A percentile compares a stretch with the other conserved stretches of the same genome.
Conservation (phyloP, 2,113 vertebrate genomes). For the Dasyprocta punctata region DNA sequence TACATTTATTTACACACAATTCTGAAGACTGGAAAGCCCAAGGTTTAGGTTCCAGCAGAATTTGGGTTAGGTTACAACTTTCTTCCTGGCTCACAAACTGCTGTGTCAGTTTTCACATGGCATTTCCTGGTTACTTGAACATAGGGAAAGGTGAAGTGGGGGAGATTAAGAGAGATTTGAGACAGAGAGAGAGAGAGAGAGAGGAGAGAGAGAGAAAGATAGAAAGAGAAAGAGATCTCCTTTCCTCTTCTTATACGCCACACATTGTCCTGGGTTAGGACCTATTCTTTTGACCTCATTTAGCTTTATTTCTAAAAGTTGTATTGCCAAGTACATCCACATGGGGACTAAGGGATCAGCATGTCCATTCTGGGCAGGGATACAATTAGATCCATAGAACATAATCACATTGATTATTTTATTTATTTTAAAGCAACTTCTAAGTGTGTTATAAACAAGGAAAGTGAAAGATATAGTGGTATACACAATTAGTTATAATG, state of each 20-base stretch:
- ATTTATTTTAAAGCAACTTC: not conserved
- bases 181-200: not conserved
- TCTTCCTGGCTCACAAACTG: not conserved
- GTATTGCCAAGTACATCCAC: not conserved
- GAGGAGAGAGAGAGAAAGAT: not conserved
- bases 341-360: not conserved
- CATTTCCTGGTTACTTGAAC: not conserved
- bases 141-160: not conserved
- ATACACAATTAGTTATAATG: not conserved
- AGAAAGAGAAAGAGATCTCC: not conserved
- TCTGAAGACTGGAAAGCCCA: not conserved
- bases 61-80: not conserved
- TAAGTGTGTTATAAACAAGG: not conserved
- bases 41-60: not conserved
- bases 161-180: no score
- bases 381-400: not conserved
- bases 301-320: not conserved
- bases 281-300: not conserved
- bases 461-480: not conserved
- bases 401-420: not conserved
- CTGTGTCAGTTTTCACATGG: not conserved
- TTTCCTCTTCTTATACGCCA: not conserved
- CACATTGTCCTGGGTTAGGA: accelerated
- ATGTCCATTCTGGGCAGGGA: not conserved
- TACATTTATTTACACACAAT: not conserved